Conservation (phyloP, 2,797 vertebrate genomes). For the Sebastiscus tertius region DNA sequence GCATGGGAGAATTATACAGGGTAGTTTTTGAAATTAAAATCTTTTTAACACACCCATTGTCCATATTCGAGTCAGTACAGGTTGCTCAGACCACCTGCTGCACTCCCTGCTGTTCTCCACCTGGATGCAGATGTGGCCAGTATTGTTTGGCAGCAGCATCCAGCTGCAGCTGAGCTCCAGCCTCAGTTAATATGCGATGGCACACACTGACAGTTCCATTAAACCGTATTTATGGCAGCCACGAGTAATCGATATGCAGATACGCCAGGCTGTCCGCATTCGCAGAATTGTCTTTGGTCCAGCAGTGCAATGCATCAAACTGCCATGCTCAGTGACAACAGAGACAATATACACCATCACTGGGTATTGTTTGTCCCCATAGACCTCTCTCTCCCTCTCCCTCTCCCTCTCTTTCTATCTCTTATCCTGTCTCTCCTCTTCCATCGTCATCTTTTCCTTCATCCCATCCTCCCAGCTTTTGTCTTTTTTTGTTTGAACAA, state of each 20-base stretch:
- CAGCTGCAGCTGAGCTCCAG: slow-evolving; percentile 65
- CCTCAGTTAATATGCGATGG: slow-evolving; percentile 65
- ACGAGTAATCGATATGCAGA: slow-evolving; percentile 78
- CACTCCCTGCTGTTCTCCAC: slow-evolving; percentile 22
- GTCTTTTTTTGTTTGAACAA: background rate
- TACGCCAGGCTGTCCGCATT: slow-evolving; percentile 45
- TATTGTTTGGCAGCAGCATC: slow-evolving; percentile 42
- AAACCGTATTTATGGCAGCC: slow-evolving; percentile 74
- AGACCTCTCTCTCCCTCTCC: background rate
- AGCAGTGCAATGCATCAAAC: slow-evolving; percentile 65
- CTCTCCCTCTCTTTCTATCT: background rate
- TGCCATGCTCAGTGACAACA: slow-evolving; percentile 50
- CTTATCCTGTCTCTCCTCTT: background rate
- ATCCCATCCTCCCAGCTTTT: background rate
- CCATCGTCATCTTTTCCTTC: background rate
- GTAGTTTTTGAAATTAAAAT: background rate
- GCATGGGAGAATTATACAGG: background rate
- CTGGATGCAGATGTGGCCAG: slow-evolving; percentile 48
- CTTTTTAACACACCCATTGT: background rate
- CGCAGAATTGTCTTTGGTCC: slow-evolving; percentile 65
- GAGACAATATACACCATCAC: slow-evolving; percentile 57
- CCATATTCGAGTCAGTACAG: background rate
- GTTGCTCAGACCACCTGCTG: background rate
- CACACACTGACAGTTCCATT: slow-evolving; percentile 77
- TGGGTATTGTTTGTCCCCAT: slow-evolving; percentile 43